Evolutionary conservation across 2,113 vertebrate genomes (phyloP).

Genomic region (Crotalus helleri): DNA sequence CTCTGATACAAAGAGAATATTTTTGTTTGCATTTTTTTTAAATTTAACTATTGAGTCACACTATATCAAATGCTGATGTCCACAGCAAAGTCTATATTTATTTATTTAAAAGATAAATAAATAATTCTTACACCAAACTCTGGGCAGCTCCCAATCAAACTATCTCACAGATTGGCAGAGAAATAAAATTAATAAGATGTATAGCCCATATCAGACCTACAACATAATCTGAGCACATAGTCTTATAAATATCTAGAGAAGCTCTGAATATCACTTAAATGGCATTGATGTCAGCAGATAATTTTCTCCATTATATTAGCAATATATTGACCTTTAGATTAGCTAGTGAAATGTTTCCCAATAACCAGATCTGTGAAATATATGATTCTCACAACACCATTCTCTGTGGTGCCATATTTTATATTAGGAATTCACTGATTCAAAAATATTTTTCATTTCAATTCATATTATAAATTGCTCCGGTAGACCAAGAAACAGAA

Average conservation of each 20-base stretch:
- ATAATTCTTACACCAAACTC: background rate
- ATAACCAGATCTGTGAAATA: background rate
- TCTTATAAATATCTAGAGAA: background rate
- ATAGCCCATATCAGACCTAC: no score
- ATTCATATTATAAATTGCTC: background rate
- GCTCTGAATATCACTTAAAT: background rate
- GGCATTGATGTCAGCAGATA: background rate
- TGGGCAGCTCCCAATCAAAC: background rate
- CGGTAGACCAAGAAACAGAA: background rate
- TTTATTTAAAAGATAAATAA: background rate
- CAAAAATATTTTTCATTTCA: background rate
- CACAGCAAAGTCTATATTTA: background rate
- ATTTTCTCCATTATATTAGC: background rate
- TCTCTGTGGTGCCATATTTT: background rate
- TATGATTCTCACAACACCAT: background rate
- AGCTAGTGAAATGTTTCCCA: background rate
- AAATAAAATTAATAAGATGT: background rate
- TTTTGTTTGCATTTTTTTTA: background rate
- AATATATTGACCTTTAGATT: no score
- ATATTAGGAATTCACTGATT: background rate
- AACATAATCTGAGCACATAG: background rate
- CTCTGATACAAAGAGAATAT: background rate
- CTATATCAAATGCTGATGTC: background rate
- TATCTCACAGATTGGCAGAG: background rate
- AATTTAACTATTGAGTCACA: background rate